Conservation (phyloP, 2,888 invertebrate genomes). For the Lithophane leautieri region DNA sequence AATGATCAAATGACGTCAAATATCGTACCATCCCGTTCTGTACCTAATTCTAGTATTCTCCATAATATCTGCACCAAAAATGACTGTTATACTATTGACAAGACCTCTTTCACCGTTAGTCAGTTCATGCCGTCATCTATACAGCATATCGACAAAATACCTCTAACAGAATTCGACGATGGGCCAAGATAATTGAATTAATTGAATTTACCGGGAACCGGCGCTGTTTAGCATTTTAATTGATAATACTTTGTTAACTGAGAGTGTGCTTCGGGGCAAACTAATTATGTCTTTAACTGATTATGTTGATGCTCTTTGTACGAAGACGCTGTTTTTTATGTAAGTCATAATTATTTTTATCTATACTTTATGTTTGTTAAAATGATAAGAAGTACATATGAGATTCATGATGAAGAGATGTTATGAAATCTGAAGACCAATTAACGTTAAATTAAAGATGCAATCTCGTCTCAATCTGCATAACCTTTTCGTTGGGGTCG, state of each 20-base stretch:
- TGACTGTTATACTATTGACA: too few relatives aligned
- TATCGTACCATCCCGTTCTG: too few relatives aligned
- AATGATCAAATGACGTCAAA: too few relatives aligned
- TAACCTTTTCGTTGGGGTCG: too few relatives aligned
- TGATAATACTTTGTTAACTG: slow-evolving; percentile 51
- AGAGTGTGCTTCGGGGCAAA: slow-evolving; percentile 31
- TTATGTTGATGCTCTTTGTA: slow-evolving; percentile 18
- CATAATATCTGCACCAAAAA: too few relatives aligned
- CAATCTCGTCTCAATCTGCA: too few relatives aligned
- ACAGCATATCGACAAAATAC: neutral
- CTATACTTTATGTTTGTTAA: neutral
- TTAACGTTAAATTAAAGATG: too few relatives aligned
- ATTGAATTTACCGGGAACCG: slow-evolving; percentile 37
- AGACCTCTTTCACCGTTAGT: neutral
- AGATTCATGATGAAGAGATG: too few relatives aligned
- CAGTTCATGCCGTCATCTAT: neutral
- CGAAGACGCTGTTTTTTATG: neutral
- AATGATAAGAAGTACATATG: too few relatives aligned
- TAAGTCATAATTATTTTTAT: neutral
- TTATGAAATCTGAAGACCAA: too few relatives aligned
- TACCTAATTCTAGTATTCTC: too few relatives aligned
- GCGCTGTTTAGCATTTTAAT: slow-evolving; percentile 58
- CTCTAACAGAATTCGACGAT: slow-evolving; percentile 23
- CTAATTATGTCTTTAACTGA: slow-evolving; percentile 37
- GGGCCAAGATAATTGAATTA: slow-evolving; percentile 45